Percentiles rank a stretch among this genome's conserved stretches.
Conservation (phyloP, 2,113 vertebrate species). For the Psettodes erumei region DNA sequence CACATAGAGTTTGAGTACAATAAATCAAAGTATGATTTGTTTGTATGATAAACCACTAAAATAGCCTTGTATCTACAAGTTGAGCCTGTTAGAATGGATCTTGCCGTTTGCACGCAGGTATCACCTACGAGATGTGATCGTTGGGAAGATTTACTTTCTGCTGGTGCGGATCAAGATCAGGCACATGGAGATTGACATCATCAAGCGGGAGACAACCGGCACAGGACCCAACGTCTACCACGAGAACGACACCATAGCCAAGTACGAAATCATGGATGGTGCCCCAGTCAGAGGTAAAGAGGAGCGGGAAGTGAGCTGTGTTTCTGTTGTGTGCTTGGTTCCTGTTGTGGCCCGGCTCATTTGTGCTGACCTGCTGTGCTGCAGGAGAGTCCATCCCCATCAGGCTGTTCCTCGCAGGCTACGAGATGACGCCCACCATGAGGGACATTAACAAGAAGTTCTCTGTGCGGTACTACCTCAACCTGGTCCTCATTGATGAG, state of each 20-base stretch:
- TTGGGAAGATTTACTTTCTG: slow-evolving; percentile 97
- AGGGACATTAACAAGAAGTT: slow-evolving; percentile 97
- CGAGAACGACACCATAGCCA: slow-evolving; percentile 93
- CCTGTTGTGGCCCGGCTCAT: background rate
- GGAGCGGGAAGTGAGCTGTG: background rate
- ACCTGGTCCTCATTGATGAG: slow-evolving; percentile 95
- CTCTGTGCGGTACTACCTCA: slow-evolving; percentile 97
- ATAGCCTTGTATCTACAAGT: background rate
- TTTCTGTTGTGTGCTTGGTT: background rate
- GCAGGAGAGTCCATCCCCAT: slow-evolving; percentile 96
- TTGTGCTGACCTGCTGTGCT: background rate
- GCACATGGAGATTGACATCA: slow-evolving; percentile 96
- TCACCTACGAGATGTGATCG: slow-evolving; percentile 93
- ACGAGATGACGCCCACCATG: slow-evolving; percentile 96
- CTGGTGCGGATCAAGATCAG: slow-evolving; percentile 94
- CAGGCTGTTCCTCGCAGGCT: slow-evolving; percentile 94
- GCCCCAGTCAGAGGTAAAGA: slow-evolving; percentile 91
- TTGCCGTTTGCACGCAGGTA: slow-evolving; percentile 80
- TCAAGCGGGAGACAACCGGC: slow-evolving; percentile 92
- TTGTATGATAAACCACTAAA: background rate
- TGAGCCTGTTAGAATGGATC: background rate
- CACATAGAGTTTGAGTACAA: slow-evolving; percentile 99
- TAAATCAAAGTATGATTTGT: slow-evolving; percentile 91
- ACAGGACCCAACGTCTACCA: slow-evolving; percentile 93
- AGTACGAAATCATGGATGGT: slow-evolving; percentile 97